These are phyloP conservation scores for Drosophila mercatorum DNA, from an alignment of 2,888 invertebrate species.

Conservation along the genomic window DNA sequence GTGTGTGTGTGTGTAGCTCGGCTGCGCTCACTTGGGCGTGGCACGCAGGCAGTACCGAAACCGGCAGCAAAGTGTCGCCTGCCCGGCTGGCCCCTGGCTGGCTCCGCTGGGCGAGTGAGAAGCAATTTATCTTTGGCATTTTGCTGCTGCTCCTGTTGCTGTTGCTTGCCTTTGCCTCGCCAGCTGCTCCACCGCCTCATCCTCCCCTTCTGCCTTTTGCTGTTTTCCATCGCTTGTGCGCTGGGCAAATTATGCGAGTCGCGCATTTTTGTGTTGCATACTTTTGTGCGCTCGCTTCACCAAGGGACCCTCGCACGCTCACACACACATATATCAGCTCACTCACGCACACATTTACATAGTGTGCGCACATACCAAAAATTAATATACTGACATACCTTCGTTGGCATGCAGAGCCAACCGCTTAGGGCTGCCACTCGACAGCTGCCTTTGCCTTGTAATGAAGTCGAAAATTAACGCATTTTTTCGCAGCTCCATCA, in stretches of 20 bases:
- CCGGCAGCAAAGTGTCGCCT: slow-evolving; percentile 27
- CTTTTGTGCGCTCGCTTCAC: slow-evolving; percentile 47
- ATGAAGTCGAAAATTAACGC: slow-evolving; percentile 61
- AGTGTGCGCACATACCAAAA: slow-evolving; percentile 55
- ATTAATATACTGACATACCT: slow-evolving; percentile 70
- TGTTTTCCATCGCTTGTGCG: slow-evolving; percentile 1
- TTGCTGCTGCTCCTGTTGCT: slow-evolving; percentile 48
- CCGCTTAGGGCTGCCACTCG: slow-evolving; percentile 15
- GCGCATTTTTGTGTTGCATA: slow-evolving; percentile 72
- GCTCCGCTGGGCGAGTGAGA: slow-evolving; percentile 28
- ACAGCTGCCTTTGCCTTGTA: slow-evolving; percentile 42
- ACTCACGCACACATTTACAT: slow-evolving; percentile 4
- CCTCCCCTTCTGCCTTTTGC: neutral
- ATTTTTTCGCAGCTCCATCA: slow-evolving; percentile 22
- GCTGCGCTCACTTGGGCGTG: slow-evolving; percentile 25
- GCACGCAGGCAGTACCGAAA: slow-evolving; percentile 7
- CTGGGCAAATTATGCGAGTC: slow-evolving; percentile 67
- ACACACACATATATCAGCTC: neutral
- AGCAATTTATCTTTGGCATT: slow-evolving; percentile 73
- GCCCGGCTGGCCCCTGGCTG: slow-evolving; percentile 10
- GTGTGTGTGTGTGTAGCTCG: neutral
- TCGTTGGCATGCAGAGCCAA: slow-evolving; percentile 49
- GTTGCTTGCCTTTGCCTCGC: slow-evolving; percentile 36
- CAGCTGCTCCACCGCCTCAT: neutral
- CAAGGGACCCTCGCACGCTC: neutral